phyloP scores from a whole-genome alignment of 2,113 vertebrate species.

The Galemys pyrenaicus region DNA sequence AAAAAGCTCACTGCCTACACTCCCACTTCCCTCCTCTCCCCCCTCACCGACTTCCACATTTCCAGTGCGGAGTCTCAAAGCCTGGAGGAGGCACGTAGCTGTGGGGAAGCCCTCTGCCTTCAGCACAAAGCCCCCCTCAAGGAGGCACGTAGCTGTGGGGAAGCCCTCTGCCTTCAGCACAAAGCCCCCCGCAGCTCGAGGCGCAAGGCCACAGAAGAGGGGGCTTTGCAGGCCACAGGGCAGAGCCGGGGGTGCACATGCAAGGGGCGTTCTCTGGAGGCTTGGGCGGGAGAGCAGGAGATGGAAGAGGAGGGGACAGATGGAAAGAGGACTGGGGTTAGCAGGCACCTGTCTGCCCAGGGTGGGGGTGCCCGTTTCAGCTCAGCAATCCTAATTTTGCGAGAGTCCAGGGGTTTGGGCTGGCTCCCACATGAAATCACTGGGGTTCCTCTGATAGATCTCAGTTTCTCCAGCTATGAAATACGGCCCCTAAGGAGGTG shows the following conservation, averaged over 20 bases:
- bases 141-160: not conserved
- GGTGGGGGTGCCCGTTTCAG: not conserved
- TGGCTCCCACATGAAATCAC: not conserved
- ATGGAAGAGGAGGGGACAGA: not conserved
- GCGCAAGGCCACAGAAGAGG: not conserved
- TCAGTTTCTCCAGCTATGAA: not conserved
- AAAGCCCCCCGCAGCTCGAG: not conserved
- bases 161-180: not conserved
- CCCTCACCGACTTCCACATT: not conserved
- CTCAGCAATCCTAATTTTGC: not conserved
- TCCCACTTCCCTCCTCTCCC: not conserved
- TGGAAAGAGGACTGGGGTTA: not conserved
- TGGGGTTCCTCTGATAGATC: not conserved
- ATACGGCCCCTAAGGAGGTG: not conserved
- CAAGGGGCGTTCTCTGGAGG: not conserved
- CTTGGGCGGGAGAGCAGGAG: rapidly evolving
- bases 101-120: not conserved
- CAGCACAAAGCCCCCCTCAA: not conserved
- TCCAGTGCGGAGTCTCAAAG: not conserved
- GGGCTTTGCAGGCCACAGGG: not conserved
- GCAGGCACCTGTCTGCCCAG: not conserved
- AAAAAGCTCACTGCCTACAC: not conserved
- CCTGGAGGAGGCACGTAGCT: not conserved
- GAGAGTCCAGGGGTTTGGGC: not conserved
- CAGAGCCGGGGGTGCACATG: not conserved